Conservation (phyloP, 2,797 vertebrate species). For the Lutjanus campechanus region DNA sequence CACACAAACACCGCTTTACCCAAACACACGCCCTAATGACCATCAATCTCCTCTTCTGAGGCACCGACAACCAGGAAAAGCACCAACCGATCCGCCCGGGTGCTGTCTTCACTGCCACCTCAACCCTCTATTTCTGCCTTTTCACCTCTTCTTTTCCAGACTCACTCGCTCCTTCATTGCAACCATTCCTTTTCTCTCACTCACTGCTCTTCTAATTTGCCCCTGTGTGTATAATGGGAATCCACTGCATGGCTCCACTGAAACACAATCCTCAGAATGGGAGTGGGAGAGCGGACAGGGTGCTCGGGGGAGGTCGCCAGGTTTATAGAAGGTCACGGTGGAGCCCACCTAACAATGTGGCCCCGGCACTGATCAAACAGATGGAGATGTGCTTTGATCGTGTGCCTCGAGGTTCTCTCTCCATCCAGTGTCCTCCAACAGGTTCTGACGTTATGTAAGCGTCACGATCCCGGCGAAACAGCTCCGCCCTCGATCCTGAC, state of each 20-base stretch:
- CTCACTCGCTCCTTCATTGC: slow-evolving; percentile 38
- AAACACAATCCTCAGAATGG: slow-evolving; percentile 76
- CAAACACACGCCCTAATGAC: slow-evolving; percentile 20
- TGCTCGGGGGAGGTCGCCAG: slow-evolving; percentile 57
- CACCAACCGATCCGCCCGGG: background rate
- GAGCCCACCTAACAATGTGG: slow-evolving; percentile 47
- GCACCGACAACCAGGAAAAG: slow-evolving; percentile 32
- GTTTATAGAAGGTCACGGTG: slow-evolving; percentile 64
- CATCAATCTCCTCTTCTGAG: slow-evolving; percentile 35
- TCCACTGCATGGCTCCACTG: slow-evolving; percentile 64
- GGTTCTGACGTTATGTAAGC: slow-evolving; percentile 54
- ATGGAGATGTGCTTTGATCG: slow-evolving; percentile 59
- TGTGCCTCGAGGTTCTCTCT: slow-evolving; percentile 33
- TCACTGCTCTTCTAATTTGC: slow-evolving; percentile 61
- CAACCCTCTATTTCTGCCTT: slow-evolving; percentile 50
- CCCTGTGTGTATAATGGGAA: slow-evolving; percentile 65
- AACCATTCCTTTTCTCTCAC: slow-evolving; percentile 54
- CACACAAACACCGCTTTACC: slow-evolving; percentile 30
- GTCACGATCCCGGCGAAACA: slow-evolving; percentile 11
- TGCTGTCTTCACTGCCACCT: slow-evolving; percentile 44
- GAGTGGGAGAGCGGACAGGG: slow-evolving; percentile 27
- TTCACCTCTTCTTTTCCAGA: slow-evolving; percentile 42
- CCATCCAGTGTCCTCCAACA: slow-evolving; percentile 35
- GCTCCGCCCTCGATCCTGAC: slow-evolving; percentile 39
- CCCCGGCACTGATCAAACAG: slow-evolving; percentile 56